Base-by-base conservation (phyloP, 2,888 invertebrate genomes). In the Apoderus coryli region DNA sequence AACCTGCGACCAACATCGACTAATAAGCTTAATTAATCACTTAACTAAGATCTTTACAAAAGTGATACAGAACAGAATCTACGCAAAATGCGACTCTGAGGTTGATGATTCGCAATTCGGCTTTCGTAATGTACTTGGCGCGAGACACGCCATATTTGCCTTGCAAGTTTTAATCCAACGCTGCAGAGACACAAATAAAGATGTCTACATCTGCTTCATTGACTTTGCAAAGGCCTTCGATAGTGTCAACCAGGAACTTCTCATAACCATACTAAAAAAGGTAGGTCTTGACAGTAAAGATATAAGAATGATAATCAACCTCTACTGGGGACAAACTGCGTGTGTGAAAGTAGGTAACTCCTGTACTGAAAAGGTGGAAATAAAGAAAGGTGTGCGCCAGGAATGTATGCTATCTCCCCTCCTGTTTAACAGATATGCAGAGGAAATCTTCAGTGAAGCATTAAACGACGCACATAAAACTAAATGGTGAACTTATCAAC, bases 51-150 rank as follows among this genome's bases (percentile, higher is more conserved):
- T 9, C 9, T 19, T 19, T 9, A 19, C 19, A 19, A 7, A 19
- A 19, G n/a, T 19, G 7, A 19, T 19, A 19, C 19, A 19, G n/a
- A 19, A 19, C 19, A 7, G 19, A 19, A 19, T 19, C 7, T 19
- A 19, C 19, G n/a, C 7, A 19, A 19, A 19, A 19, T 19, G 19
- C 9, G 19, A 19, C 7, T 7, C 9, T 7, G n/a, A 19, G 7
- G n/a, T 19, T 9, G 7, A 7, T 9, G 19, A 19, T 7, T 7
- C 19, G 7, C 19, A 19, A 7, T 19, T 19, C 7, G 19, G 19
- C 7, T 19, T 19, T 19, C 19, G 19, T 19, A 19, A 9, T 19
- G 19, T 9, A 19, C 19, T 19, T 7, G 19, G 19, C 9, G n/a
- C 7, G n/a, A 19, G 19, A 9, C 7, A 19, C 7, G 19, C 19